Evolutionary conservation across 2,888 invertebrate genomes (phyloP).

Genomic region (Pherbina coryleti): DNA sequence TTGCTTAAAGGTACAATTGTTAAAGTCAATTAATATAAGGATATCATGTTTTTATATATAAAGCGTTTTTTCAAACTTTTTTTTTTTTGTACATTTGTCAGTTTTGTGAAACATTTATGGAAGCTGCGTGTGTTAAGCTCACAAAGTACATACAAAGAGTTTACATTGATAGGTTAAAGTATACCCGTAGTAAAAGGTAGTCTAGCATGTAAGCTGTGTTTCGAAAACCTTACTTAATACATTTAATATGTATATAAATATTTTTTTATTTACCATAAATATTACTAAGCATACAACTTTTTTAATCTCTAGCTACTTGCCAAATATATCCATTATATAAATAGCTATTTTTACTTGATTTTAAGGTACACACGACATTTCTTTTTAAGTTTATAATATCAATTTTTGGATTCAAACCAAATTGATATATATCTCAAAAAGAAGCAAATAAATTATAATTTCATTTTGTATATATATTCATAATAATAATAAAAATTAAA

Average conservation of each 20-base stretch:
- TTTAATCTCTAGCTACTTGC: neutral
- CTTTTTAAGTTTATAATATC: constrained; percentile 43
- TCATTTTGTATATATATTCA: neutral
- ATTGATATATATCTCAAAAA: constrained; percentile 30
- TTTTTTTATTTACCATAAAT: neutral
- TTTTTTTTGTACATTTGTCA: constrained; percentile 26
- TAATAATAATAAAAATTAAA: neutral
- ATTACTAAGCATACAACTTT: neutral
- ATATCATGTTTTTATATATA: neutral
- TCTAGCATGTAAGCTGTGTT: too few species aligned
- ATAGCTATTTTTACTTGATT: constrained; percentile 37
- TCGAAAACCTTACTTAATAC: neutral
- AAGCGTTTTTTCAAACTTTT: too few species aligned
- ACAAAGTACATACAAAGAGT: neutral
- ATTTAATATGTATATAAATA: neutral
- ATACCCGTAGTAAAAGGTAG: too few species aligned
- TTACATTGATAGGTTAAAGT: too few species aligned
- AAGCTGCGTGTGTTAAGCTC: constrained; percentile 4
- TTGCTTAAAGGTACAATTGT: neutral
- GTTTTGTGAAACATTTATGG: constrained; percentile 12
- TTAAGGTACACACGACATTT: constrained; percentile 61
- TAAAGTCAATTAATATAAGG: neutral
- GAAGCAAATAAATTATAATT: constrained; percentile 20
- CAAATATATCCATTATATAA: neutral
- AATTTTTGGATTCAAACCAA: constrained; percentile 14